Evolutionary conservation across 1,140 invertebrate genomes (phyloP).

Genomic region (Ceratosolen fusciceps): DNA sequence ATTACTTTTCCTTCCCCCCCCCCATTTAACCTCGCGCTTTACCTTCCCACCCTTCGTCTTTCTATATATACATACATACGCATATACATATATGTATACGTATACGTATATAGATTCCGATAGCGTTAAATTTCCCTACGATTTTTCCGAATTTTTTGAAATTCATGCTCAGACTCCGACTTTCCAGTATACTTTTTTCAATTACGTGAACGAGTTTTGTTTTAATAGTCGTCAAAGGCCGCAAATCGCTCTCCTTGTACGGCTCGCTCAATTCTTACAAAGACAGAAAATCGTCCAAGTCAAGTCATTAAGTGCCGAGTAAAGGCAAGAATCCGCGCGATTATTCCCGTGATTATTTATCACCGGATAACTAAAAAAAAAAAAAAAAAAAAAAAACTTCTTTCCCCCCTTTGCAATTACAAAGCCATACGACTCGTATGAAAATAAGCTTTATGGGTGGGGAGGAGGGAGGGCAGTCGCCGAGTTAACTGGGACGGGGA

Average conservation of each 20-base stretch:
- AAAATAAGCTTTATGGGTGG: too few relatives aligned
- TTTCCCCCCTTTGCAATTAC: too few relatives aligned
- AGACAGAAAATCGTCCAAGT: not conserved
- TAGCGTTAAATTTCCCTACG: not conserved
- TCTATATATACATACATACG: not conserved
- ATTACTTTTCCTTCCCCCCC: too few relatives aligned
- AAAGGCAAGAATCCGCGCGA: not conserved
- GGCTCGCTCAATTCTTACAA: slow-evolving; percentile 6
- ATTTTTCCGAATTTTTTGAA: not conserved
- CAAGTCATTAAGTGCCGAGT: not conserved
- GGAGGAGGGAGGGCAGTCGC: too few relatives aligned
- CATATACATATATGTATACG: not conserved
- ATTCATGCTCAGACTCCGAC: not conserved
- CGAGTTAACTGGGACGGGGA: too few relatives aligned
- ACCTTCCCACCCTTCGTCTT: not conserved
- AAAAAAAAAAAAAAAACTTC: too few relatives aligned
- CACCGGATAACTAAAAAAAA: not conserved
- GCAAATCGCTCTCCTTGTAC: not conserved
- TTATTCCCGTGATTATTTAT: not conserved
- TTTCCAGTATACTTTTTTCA: not conserved
- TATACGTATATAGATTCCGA: not conserved
- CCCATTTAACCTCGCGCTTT: not conserved
- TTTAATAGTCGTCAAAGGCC: not conserved
- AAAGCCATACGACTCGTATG: too few relatives aligned
- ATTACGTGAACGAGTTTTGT: slow-evolving; percentile 15